A percentile compares a stretch with the other conserved stretches of the same genome.
Evolutionary conservation across 2,113 vertebrate genomes (phyloP).

Genomic region (Damaliscus lunatus): DNA sequence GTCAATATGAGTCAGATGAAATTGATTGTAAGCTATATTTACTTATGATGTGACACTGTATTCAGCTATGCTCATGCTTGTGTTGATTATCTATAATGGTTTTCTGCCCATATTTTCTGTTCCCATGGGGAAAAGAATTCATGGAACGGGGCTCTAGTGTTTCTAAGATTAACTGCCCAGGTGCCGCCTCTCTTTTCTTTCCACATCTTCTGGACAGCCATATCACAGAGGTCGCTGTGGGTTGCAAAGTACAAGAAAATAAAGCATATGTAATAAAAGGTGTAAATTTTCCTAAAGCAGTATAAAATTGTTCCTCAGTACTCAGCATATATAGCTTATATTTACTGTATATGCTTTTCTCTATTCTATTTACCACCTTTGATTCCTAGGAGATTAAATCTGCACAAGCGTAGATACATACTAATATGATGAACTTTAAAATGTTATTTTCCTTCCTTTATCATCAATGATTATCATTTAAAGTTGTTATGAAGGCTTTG

Average conservation of each 20-base stretch:
- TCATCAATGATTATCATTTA: conserved; percentile 66
- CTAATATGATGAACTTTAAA: conserved; percentile 61
- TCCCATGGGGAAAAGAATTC: neutral
- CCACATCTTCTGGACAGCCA: conserved; percentile 21
- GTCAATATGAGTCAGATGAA: neutral
- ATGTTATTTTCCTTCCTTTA: conserved; percentile 66
- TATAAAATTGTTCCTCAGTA: conserved; percentile 49
- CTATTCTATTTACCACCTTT: conserved; percentile 62
- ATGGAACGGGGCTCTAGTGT: neutral
- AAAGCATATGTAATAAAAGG: conserved; percentile 31
- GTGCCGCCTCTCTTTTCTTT: neutral
- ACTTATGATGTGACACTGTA: neutral
- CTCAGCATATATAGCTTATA: conserved; percentile 59
- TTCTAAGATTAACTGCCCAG: conserved; percentile 33
- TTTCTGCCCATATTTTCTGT: neutral
- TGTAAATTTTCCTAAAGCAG: conserved; percentile 54
- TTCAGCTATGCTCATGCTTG: neutral
- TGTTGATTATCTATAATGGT: neutral
- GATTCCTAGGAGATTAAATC: conserved; percentile 56
- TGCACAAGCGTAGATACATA: conserved; percentile 60
- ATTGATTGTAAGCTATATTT: conserved; percentile 19
- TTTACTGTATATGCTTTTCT: conserved; percentile 62
- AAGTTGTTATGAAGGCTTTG: conserved; percentile 68
- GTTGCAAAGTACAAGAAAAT: conserved; percentile 40
- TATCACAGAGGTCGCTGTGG: conserved; percentile 28